phyloP scores from a whole-genome alignment of 2,113 vertebrate genomes.

The Paracanthobrama guichenoti region DNA sequence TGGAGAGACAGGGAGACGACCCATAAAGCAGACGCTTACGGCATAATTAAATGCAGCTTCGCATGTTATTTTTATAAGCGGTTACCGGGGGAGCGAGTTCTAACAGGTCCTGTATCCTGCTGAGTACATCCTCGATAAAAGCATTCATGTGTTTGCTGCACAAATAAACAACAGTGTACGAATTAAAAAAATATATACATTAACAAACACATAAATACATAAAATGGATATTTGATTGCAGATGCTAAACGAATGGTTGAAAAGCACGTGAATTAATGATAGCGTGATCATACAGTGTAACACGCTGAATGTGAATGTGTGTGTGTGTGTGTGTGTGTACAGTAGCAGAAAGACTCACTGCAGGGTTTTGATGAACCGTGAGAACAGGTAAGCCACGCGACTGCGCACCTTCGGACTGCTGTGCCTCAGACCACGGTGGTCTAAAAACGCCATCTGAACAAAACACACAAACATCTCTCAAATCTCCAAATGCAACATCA shows the following conservation, averaged over 20 bases:
- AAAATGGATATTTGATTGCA: too few species aligned
- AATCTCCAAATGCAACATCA: too few species aligned
- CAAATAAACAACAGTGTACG: constrained; percentile 21
- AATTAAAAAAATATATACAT: too few species aligned
- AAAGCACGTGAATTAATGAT: too few species aligned
- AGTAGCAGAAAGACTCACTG: constrained; percentile 81
- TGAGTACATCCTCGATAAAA: constrained; percentile 94
- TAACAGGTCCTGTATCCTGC: constrained; percentile 93
- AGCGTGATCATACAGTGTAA: too few species aligned
- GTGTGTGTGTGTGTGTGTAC: not conserved
- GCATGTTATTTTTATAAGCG: not conserved
- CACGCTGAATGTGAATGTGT: too few species aligned
- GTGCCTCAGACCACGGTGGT: constrained; percentile 94
- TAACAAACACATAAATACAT: too few species aligned
- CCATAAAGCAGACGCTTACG: not conserved
- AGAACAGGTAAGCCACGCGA: constrained; percentile 93
- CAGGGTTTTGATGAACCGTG: constrained; percentile 95
- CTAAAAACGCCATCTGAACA: constrained; percentile 94
- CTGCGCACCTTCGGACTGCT: constrained; percentile 94
- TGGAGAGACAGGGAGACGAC: constrained; percentile 54
- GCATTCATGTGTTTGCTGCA: constrained; percentile 92
- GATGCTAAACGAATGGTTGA: too few species aligned
- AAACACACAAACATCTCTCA: not conserved
- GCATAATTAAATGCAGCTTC: not conserved
- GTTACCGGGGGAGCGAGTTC: constrained; percentile 90